Percentiles rank a stretch among this genome's conserved stretches.
These are phyloP conservation scores for Ophioninae sp. DNA, from an alignment of 2,888 invertebrate species.

Conservation along the genomic window DNA sequence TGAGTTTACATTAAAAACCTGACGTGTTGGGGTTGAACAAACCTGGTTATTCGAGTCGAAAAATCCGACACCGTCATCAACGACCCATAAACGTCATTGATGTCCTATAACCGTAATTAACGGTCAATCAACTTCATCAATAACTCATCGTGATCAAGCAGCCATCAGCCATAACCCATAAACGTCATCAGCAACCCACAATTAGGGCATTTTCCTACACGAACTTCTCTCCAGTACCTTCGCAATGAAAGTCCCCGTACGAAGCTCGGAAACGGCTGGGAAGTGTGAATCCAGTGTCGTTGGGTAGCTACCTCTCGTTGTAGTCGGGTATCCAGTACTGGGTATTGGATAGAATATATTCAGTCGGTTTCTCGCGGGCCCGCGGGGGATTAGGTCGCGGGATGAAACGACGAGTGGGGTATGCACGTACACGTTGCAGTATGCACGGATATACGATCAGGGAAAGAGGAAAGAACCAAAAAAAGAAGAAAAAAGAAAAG, in stretches of 20 bases:
- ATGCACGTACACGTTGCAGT: conserved; percentile 59
- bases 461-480: conserved; percentile 71
- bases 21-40: no score
- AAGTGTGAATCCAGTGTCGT: not conserved
- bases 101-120: no score
- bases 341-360: not conserved
- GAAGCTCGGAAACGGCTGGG: not conserved
- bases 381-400: conserved; percentile 60
- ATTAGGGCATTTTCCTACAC: not conserved
- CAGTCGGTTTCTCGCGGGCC: conserved; percentile 41
- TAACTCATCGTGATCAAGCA: no score
- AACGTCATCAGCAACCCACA: not conserved
- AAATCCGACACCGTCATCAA: not conserved
- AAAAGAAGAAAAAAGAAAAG: conserved; percentile 67
- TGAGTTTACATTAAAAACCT: no score
- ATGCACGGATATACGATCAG: conserved; percentile 62
- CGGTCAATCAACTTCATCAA: no score
- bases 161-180: no score
- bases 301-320: not conserved
- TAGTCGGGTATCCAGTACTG: conserved; percentile 1
- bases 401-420: conserved; percentile 65
- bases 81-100: not conserved
- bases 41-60: no score
- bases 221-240: not conserved
- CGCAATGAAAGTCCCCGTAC: not conserved